A percentile compares a stretch with the other conserved stretches of the same genome.
phyloP scores from a whole-genome alignment of 2,113 vertebrate species.

The Ciconia maguari region DNA sequence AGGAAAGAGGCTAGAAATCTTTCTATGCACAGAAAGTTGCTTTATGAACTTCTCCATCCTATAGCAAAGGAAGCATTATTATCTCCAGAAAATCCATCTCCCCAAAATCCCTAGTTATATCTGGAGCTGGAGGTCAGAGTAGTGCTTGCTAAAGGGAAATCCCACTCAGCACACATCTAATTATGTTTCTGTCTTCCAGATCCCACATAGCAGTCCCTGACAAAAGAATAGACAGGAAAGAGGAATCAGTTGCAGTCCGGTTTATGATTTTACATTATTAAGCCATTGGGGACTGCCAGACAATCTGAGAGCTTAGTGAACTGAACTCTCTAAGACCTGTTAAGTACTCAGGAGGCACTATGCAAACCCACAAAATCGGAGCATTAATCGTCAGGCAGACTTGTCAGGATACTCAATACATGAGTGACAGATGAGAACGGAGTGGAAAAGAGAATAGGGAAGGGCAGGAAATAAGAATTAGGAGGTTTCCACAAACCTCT shows the following conservation, averaged over 20 bases:
- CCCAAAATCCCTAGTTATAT: neutral
- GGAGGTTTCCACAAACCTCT: neutral
- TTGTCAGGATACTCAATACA: constrained; percentile 27
- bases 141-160: constrained; percentile 23
- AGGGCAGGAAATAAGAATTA: neutral
- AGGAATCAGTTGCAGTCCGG: neutral
- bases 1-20: neutral
- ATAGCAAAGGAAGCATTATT: neutral
- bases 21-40: neutral
- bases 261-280: constrained; percentile 56
- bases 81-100: neutral
- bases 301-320: constrained; percentile 48
- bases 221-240: constrained; percentile 17
- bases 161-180: constrained; percentile 23
- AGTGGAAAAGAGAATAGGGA: neutral
- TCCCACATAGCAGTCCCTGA: neutral
- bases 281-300: constrained; percentile 35
- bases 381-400: constrained; percentile 6
- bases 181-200: neutral
- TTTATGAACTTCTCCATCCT: neutral
- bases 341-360: constrained; percentile 47
- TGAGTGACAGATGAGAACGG: neutral
- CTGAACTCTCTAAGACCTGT: constrained; percentile 52
- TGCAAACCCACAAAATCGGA: constrained; percentile 50
- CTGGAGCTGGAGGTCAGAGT: neutral